Conservation (phyloP, 2,113 vertebrate species). For the Sinocyclocheilus anshuiensis region DNA sequence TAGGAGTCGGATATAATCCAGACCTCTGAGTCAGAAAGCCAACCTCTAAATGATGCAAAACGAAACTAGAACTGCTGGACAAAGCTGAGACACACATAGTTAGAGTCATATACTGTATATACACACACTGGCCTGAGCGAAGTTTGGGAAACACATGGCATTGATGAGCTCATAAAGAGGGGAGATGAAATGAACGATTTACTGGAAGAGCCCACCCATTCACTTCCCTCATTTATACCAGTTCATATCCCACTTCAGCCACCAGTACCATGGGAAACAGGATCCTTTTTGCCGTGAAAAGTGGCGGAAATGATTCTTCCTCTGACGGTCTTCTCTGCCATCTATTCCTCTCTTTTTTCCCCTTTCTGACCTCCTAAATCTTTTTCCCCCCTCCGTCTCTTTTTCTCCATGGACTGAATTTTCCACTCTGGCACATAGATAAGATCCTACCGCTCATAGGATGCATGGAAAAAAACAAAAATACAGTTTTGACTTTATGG, state of each 20-base stretch:
- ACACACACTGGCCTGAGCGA: not conserved
- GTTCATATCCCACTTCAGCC: constrained; percentile 15
- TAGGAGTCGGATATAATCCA: constrained; percentile 33
- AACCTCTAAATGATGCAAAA: constrained; percentile 12
- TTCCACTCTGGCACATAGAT: constrained; percentile 70
- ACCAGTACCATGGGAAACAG: constrained; percentile 29
- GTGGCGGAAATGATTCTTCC: constrained; percentile 29
- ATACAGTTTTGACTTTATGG: constrained; percentile 38
- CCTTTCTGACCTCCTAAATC: constrained; percentile 19
- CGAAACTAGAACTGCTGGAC: constrained; percentile 9
- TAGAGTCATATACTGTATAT: not conserved
- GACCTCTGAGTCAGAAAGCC: constrained; percentile 4
- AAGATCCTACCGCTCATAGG: constrained; percentile 58
- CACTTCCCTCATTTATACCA: not conserved
- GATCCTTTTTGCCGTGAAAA: constrained; percentile 4
- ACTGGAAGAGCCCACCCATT: constrained; percentile 42
- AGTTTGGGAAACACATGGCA: constrained; percentile 28
- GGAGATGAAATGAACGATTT: constrained; percentile 33
- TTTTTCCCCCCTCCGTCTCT: not conserved
- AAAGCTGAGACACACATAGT: not conserved
- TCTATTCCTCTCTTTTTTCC: not conserved
- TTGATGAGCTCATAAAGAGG: constrained; percentile 37
- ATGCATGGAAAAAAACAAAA: constrained; percentile 55
- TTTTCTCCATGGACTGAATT: constrained; percentile 53
- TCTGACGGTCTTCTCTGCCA: not conserved